phyloP scores from a whole-genome alignment of 2,888 invertebrate genomes.

The Nebria salina region DNA sequence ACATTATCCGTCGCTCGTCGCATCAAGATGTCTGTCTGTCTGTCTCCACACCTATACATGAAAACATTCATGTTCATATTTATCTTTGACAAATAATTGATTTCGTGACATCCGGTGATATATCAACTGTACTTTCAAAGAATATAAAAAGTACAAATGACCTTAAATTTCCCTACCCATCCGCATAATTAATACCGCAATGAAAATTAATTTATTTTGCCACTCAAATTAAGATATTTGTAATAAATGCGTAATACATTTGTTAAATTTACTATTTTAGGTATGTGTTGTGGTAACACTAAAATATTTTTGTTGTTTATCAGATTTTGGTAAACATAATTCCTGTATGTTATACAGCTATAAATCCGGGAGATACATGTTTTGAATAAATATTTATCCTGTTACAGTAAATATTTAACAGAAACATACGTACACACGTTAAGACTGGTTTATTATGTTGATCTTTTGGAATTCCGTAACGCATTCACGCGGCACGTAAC shows the following conservation, averaged over 20 bases:
- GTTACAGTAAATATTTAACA: conserved; percentile 43
- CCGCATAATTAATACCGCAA: no score
- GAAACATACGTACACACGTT: conserved; percentile 31
- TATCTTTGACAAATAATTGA: conserved; percentile 17
- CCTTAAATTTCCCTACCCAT: not conserved
- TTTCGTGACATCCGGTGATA: conserved; percentile 22
- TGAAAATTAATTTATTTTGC: no score
- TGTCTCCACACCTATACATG: conserved; percentile 10
- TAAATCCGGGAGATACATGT: conserved; percentile 27
- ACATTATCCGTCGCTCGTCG: not conserved
- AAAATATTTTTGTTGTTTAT: not conserved
- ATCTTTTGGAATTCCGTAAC: conserved; percentile 35
- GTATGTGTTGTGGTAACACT: not conserved
- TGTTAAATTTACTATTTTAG: no score
- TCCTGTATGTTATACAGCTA: conserved; percentile 17
- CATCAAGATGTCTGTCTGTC: conserved; percentile 1
- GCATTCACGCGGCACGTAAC: conserved; percentile 23
- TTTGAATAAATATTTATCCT: conserved; percentile 41
- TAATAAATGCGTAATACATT: no score
- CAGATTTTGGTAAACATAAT: not conserved
- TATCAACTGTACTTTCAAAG: not conserved
- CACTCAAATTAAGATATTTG: no score
- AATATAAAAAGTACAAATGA: not conserved
- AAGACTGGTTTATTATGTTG: conserved; percentile 44
- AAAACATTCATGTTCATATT: conserved; percentile 11